Conservation (phyloP, 2,888 invertebrate species). For the Agrochola lota region DNA sequence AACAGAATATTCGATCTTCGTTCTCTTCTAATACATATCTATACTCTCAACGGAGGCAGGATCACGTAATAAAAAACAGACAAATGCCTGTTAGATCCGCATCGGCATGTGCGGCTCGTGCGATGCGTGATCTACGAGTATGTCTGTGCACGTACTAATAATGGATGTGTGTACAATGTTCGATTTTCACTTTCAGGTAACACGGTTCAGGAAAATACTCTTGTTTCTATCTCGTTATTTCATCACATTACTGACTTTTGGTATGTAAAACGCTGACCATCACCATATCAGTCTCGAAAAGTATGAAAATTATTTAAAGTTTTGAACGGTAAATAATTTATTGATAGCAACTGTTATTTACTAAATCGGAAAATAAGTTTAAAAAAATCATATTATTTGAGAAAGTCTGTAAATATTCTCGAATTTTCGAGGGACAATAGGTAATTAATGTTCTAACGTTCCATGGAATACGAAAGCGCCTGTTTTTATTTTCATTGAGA, state of each 20-base stretch:
- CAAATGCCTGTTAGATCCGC: slow-evolving; percentile 63
- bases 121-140: slow-evolving; percentile 73
- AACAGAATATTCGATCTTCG: slow-evolving; percentile 78
- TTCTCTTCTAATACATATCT: slow-evolving; percentile 75
- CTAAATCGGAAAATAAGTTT: neutral
- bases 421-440: slow-evolving; percentile 46
- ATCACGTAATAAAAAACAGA: slow-evolving; percentile 74
- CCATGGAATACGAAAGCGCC: slow-evolving; percentile 65
- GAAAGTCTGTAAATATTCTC: slow-evolving; percentile 42
- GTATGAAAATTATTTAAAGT: neutral
- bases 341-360: neutral
- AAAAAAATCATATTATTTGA: neutral
- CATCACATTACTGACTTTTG: slow-evolving; percentile 11
- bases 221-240: slow-evolving; percentile 44
- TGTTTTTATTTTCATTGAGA: slow-evolving; percentile 76
- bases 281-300: neutral
- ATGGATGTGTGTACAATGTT: slow-evolving; percentile 74
- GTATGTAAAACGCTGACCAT: neutral
- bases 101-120: slow-evolving; percentile 73
- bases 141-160: slow-evolving; percentile 70
- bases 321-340: neutral
- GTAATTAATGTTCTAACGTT: slow-evolving; percentile 50
- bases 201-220: slow-evolving; percentile 58
- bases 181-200: slow-evolving; percentile 87
- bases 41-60: slow-evolving; percentile 71